These are phyloP conservation scores for Gymnoscopelus microlampas DNA, from an alignment of 2,797 vertebrate species.

Conservation along the genomic window DNA sequence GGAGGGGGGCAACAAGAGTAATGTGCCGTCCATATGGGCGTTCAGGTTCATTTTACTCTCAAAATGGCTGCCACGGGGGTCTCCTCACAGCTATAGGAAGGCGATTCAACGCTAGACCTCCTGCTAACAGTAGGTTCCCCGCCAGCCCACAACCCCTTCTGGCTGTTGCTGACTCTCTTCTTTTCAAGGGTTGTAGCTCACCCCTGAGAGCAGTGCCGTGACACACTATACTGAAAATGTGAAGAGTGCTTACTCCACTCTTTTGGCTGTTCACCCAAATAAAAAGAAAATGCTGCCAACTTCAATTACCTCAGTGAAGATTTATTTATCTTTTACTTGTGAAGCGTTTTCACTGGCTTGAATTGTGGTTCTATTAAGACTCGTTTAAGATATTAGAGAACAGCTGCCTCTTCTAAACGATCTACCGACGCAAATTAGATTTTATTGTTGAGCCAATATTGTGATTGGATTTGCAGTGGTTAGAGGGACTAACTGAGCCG, in stretches of 20 bases:
- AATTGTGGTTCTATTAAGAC: constrained; percentile 49
- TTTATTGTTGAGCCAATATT: constrained; percentile 45
- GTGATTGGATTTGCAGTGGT: constrained; percentile 47
- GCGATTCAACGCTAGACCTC: constrained; percentile 73
- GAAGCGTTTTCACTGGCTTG: constrained; percentile 32
- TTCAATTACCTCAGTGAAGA: constrained; percentile 71
- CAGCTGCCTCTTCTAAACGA: constrained; percentile 40
- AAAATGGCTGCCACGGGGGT: constrained; percentile 74
- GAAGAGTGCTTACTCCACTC: constrained; percentile 74
- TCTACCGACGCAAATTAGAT: constrained; percentile 54
- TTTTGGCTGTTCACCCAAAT: constrained; percentile 59
- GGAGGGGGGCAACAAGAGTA: constrained; percentile 51
- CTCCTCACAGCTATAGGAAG: constrained; percentile 74
- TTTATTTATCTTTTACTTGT: constrained; percentile 60
- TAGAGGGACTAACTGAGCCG: constrained; percentile 30
- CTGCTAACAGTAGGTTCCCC: constrained; percentile 63
- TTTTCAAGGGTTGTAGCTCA: constrained; percentile 75
- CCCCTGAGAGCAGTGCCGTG: constrained; percentile 75
- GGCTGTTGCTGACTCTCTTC: constrained; percentile 74
- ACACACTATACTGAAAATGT: constrained; percentile 68
- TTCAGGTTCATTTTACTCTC: constrained; percentile 67
- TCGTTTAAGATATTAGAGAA: constrained; percentile 59
- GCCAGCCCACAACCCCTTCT: constrained; percentile 60
- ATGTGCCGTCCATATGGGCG: constrained; percentile 63
- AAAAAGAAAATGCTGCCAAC: constrained; percentile 58